These are phyloP conservation scores for Sebastes goodei DNA, from an alignment of 2,797 vertebrate species.

Conservation along the genomic window DNA sequence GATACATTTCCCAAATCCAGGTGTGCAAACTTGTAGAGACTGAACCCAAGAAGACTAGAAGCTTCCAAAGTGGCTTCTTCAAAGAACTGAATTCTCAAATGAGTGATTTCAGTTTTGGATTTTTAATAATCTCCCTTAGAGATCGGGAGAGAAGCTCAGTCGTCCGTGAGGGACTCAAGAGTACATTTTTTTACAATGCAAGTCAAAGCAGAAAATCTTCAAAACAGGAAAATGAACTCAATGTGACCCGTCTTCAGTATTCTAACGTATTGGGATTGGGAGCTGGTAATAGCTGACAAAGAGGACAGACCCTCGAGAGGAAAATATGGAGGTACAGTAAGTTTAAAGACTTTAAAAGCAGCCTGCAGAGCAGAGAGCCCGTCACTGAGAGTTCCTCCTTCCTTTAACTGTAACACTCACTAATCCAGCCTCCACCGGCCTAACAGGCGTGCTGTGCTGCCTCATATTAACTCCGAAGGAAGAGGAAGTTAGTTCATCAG, in stretches of 20 bases:
- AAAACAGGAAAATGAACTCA: neutral
- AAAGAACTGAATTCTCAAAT: neutral
- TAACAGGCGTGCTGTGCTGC: neutral
- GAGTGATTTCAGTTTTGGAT: neutral
- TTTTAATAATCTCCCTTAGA: neutral
- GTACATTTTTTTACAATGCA: too few species aligned
- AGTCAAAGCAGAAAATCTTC: neutral
- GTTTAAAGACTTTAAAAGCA: neutral
- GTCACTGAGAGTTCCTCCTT: neutral
- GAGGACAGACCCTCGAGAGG: neutral
- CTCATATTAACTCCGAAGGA: neutral
- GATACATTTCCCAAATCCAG: neutral
- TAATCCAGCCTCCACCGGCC: neutral
- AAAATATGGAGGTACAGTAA: neutral
- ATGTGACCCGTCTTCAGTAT: neutral
- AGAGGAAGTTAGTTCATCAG: neutral
- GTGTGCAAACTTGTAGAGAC: slow-evolving; percentile 9
- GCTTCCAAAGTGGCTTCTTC: neutral
- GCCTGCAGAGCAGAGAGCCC: neutral
- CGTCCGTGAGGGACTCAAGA: too few species aligned
- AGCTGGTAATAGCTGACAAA: neutral
- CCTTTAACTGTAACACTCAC: neutral
- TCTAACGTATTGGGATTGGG: neutral
- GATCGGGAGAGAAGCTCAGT: fast-evolving
- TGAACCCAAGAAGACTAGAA: neutral